A percentile compares a stretch with the other conserved stretches of the same genome.
Evolutionary conservation across 2,113 vertebrate species (phyloP).

Genomic region (Martes martes): DNA sequence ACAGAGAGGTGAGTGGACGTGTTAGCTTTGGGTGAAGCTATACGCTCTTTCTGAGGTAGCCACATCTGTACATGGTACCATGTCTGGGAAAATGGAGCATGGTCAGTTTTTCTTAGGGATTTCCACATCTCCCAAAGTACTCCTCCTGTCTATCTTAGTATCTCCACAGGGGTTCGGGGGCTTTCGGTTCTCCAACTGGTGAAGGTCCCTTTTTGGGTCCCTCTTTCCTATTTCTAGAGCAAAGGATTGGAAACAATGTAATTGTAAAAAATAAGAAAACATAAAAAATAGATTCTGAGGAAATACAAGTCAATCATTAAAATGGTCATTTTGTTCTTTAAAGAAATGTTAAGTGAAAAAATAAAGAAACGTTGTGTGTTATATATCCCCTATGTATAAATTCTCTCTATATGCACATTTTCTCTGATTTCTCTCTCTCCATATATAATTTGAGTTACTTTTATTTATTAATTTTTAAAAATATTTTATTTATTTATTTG

Average conservation of each 20-base stretch:
- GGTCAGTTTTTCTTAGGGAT: background rate
- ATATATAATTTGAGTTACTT: background rate
- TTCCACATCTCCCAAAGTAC: background rate
- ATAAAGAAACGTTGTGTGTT: background rate
- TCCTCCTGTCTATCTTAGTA: background rate
- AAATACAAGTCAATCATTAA: background rate
- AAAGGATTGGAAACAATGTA: background rate
- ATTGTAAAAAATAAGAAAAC: background rate
- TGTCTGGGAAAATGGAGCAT: background rate
- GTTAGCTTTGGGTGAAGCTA: background rate
- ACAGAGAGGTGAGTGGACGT: background rate
- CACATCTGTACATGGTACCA: background rate
- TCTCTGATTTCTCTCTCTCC: background rate
- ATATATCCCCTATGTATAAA: background rate
- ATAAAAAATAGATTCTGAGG: background rate
- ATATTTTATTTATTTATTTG: background rate
- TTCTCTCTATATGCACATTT: background rate
- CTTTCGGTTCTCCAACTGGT: background rate
- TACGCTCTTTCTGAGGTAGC: background rate
- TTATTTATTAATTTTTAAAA: background rate
- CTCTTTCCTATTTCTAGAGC: background rate
- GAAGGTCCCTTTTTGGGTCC: background rate
- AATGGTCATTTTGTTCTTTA: background rate
- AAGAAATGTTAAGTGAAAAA: slow-evolving; percentile 8
- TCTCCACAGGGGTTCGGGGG: rapidly evolving